These are phyloP conservation scores for Tenodera sinensis DNA, from an alignment of 2,888 invertebrate genomes.

Conservation along the genomic window DNA sequence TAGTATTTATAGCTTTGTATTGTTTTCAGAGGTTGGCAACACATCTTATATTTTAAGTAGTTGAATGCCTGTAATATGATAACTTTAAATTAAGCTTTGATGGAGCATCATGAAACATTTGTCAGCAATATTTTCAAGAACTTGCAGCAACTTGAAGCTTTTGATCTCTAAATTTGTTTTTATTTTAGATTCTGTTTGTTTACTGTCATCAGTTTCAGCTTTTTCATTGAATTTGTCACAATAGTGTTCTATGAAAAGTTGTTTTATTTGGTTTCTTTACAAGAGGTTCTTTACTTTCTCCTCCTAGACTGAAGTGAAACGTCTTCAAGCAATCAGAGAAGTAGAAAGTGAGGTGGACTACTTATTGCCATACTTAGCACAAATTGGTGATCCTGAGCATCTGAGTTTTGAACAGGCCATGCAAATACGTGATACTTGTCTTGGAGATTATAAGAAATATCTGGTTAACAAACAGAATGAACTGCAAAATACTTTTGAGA, in stretches of 20 bases:
- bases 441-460: constrained; percentile 63
- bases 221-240: too few species aligned
- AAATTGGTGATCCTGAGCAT: constrained; percentile 35
- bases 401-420: constrained; percentile 52
- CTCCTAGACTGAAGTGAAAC: constrained; percentile 49
- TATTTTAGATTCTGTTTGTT: too few species aligned
- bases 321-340: constrained; percentile 55
- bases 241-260: neutral
- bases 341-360: constrained; percentile 61
- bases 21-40: too few species aligned
- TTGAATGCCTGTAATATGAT: too few species aligned
- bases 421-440: constrained; percentile 55
- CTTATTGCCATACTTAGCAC: constrained; percentile 60
- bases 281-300: neutral
- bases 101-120: too few species aligned
- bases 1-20: too few species aligned
- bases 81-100: too few species aligned
- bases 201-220: too few species aligned
- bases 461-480: constrained; percentile 60
- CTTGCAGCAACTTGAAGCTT: too few species aligned
- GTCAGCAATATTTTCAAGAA: too few species aligned
- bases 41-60: too few species aligned
- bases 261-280: neutral
- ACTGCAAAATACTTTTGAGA: constrained; percentile 62
- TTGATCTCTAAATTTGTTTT: too few species aligned